These are phyloP conservation scores for Synergus laeviventris DNA, from an alignment of 2,888 invertebrate species.

Conservation along the genomic window DNA sequence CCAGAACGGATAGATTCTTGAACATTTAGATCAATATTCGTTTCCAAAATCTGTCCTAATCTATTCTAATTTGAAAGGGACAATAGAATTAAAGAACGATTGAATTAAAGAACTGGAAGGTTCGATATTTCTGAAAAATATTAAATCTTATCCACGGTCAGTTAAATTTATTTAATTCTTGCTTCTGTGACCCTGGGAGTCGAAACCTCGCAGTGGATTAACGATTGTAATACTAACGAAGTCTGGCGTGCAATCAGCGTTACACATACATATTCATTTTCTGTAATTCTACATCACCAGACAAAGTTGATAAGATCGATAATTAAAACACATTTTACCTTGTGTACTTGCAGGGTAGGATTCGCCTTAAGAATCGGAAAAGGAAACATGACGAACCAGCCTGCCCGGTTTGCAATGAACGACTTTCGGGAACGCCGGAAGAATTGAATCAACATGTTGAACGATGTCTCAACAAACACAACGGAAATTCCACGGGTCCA, in stretches of 20 bases:
- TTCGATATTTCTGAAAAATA: background rate
- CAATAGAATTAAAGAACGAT: background rate
- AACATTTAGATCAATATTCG: too few species aligned
- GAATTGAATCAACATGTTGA: conserved; percentile 86
- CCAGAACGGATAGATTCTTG: too few species aligned
- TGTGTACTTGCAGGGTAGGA: conserved; percentile 69
- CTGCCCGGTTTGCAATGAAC: conserved; percentile 90
- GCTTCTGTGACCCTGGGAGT: conserved; percentile 20
- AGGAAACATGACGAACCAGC: conserved; percentile 81
- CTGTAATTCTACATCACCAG: conserved; percentile 22
- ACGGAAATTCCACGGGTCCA: conserved; percentile 84
- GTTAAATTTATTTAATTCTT: conserved; percentile 1
- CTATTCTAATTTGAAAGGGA: background rate
- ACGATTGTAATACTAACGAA: conserved; percentile 32
- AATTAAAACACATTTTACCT: conserved; percentile 33
- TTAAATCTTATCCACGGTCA: conserved; percentile 6
- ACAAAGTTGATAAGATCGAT: conserved; percentile 32
- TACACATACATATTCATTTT: conserved; percentile 33
- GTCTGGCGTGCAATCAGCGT: conserved; percentile 36
- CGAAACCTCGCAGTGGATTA: conserved; percentile 7
- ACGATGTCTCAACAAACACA: conserved; percentile 80
- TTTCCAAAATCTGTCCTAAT: too few species aligned
- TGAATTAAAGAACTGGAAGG: background rate
- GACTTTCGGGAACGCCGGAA: conserved; percentile 80
- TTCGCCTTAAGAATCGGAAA: conserved; percentile 81